phyloP scores from a whole-genome alignment of 1,140 invertebrate species.

The Popillia japonica region DNA sequence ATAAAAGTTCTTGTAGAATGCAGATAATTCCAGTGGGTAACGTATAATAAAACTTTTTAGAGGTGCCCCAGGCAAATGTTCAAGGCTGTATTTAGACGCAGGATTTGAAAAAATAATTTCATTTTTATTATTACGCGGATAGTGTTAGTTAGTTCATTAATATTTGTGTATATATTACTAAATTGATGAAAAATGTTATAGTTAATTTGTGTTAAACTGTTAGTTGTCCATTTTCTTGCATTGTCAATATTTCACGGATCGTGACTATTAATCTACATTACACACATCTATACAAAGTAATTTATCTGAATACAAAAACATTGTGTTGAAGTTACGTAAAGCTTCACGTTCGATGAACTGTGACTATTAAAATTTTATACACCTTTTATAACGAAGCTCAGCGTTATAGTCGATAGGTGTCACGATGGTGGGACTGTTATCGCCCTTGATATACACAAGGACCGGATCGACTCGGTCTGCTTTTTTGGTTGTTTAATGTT shows the following conservation, averaged over 20 bases:
- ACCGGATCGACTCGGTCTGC: not conserved
- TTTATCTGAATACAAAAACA: not conserved
- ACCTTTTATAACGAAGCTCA: constrained; percentile 28
- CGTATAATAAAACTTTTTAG: too few species aligned
- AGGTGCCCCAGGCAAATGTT: too few species aligned
- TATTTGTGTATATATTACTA: too few species aligned
- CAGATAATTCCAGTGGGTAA: too few species aligned
- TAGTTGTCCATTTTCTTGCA: not conserved
- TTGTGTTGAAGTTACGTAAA: not conserved
- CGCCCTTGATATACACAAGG: constrained; percentile 11
- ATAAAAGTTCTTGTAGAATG: too few species aligned
- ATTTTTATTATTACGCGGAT: too few species aligned
- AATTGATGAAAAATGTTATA: too few species aligned
- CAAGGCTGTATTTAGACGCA: too few species aligned
- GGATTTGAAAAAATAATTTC: too few species aligned
- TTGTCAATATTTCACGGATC: not conserved
- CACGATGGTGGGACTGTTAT: not conserved
- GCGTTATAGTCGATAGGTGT: constrained; percentile 10
- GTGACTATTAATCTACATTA: not conserved
- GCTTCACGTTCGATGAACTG: constrained; percentile 29
- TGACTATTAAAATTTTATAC: constrained; percentile 30
- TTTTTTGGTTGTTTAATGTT: constrained; percentile 25
- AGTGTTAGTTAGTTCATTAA: too few species aligned
- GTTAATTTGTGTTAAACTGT: not conserved
- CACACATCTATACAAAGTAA: not conserved